Base-by-base conservation (phyloP, 1,140 invertebrate genomes). In the Trinorchestia longiramus region DNA sequence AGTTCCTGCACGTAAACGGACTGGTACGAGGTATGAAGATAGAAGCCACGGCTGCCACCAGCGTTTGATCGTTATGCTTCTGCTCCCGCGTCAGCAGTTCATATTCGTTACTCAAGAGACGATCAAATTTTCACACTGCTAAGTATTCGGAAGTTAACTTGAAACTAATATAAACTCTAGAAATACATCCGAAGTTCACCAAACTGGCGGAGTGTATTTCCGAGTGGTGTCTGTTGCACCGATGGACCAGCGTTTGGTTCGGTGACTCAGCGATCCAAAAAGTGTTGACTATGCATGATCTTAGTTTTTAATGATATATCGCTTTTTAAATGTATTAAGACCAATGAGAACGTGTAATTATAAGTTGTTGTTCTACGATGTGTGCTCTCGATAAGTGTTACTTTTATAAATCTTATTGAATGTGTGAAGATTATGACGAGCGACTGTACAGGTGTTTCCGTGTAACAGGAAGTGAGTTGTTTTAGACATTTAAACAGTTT, bases 1-100 rank as follows among this genome's bases (percentile, higher is more conserved):
- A 94, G 92, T 94, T 94, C 92, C 92, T 94, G 19, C 92, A 94
- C 92, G 92, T 94, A 23, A 94, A 94, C 92, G 92, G 92, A 8
- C 44, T 94, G 44, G 92, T 94, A 23, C 43, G 92, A 11, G 92
- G 92, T 44, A 11, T 94, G 92, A 94, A 94, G 44, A 44, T 94
- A 43, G 92, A 94, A 23, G 92, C 92, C 43, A 43, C 92, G 1
- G 92, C 92, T 8, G 92, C 92, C 41, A 90, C 88, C n/a, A 90
- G 88, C 88, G 88, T 90, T 4, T 90, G 88, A 90, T 87, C 87
- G 87, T 8, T 6, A 87, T 19, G 47, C 47, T 53, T 53, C 47
- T n/a, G n/a, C n/a, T n/a, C n/a, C n/a, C 47, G 19, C 47, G 47
- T 53, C 47, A 53, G 8, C 47, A 53, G 47, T 53, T 53, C 19